These are phyloP conservation scores for Desoria tigrina DNA, from an alignment of 2,888 invertebrate species.

Conservation along the genomic window DNA sequence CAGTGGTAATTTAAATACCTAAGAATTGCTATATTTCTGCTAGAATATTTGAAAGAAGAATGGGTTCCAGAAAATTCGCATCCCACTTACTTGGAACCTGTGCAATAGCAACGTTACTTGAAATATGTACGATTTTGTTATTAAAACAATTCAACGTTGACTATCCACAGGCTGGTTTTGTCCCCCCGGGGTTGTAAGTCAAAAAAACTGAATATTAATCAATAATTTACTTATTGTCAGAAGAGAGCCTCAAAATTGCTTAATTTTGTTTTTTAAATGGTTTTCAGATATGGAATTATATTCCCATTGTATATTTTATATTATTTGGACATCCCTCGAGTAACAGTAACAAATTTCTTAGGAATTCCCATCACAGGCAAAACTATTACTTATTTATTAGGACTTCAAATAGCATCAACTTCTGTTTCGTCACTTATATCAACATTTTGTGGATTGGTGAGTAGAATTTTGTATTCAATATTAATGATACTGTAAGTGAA, in stretches of 20 bases:
- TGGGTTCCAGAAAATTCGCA: constrained; percentile 61
- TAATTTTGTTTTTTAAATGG: too few relatives aligned
- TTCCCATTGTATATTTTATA: constrained; percentile 62
- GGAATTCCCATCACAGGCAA: constrained; percentile 63
- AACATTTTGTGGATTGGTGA: constrained; percentile 59
- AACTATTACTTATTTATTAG: constrained; percentile 61
- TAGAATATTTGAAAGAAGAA: constrained; percentile 61
- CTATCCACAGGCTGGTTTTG: constrained; percentile 55
- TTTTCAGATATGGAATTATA: constrained; percentile 57
- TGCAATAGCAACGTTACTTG: constrained; percentile 57
- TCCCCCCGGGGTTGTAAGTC: constrained; percentile 62
- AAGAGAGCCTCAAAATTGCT: too few relatives aligned
- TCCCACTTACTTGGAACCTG: constrained; percentile 59
- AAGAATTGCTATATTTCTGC: not conserved
- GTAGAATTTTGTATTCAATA: too few relatives aligned
- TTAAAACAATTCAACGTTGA: constrained; percentile 56
- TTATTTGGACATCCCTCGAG: constrained; percentile 60
- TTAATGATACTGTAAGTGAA: too few relatives aligned
- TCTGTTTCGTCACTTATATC: constrained; percentile 58
- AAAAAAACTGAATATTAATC: too few relatives aligned
- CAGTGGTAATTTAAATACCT: not conserved
- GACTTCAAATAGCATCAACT: constrained; percentile 59
- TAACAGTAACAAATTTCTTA: constrained; percentile 42
- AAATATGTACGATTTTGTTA: constrained; percentile 56
- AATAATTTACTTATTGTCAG: not conserved